Percentiles rank a stretch among this genome's conserved stretches.
These are phyloP conservation scores for Lacerta bilineata DNA, from an alignment of 2,797 vertebrate species.

Conservation along the genomic window DNA sequence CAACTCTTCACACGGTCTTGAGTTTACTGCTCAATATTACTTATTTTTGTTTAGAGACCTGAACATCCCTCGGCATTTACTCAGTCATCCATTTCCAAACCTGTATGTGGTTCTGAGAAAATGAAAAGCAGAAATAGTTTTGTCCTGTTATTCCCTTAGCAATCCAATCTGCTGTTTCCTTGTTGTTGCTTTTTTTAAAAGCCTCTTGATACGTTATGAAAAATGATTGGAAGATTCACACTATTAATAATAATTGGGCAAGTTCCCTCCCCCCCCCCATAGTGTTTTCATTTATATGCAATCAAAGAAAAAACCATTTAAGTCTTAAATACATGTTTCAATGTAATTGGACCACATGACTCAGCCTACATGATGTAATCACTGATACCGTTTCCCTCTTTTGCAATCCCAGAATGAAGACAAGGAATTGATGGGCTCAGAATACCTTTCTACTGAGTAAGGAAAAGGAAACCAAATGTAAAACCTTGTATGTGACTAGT, in stretches of 20 bases:
- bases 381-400: slow-evolving; percentile 10
- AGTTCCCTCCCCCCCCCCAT: too few relatives aligned
- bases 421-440: slow-evolving; percentile 32
- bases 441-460: slow-evolving; percentile 27
- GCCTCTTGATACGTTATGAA: slow-evolving; percentile 22
- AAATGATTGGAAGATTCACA: slow-evolving; percentile 25
- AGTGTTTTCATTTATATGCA: too few relatives aligned
- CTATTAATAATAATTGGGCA: slow-evolving; percentile 31
- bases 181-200: slow-evolving; percentile 36
- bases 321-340: too few relatives aligned
- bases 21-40: background rate
- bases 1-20: background rate
- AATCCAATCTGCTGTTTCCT: slow-evolving; percentile 46
- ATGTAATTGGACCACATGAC: slow-evolving; percentile 28
- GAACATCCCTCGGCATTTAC: slow-evolving; percentile 15
- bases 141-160: slow-evolving; percentile 23
- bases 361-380: slow-evolving; percentile 39
- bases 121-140: slow-evolving; percentile 51
- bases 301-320: too few relatives aligned
- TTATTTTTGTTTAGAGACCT: slow-evolving; percentile 20
- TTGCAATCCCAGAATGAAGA: slow-evolving; percentile 21
- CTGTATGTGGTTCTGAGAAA: slow-evolving; percentile 32
- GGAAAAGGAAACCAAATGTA: slow-evolving; percentile 27
- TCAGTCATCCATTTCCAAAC: slow-evolving; percentile 41
- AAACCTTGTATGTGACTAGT: slow-evolving; percentile 2